Evolutionary conservation across 2,888 invertebrate species (phyloP).

Genomic region (Adineta ricciae): DNA sequence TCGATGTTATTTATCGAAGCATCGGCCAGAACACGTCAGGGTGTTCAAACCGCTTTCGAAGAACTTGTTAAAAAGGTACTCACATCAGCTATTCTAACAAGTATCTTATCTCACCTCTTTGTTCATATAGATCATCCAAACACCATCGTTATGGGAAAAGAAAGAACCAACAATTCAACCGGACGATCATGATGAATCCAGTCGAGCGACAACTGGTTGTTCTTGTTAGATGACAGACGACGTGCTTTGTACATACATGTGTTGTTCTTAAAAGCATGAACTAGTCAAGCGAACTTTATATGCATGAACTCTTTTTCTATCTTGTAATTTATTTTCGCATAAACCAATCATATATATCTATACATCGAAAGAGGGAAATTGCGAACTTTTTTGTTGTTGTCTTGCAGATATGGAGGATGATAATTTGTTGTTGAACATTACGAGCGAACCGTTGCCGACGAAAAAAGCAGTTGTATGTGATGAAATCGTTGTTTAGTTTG

Average conservation of each 20-base stretch:
- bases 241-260: not conserved
- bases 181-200: not conserved
- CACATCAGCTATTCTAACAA: not conserved
- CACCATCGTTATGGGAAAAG: slow-evolving; percentile 66
- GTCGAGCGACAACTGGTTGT: not conserved
- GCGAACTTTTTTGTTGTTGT: not conserved
- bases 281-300: not conserved
- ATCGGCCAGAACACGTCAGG: slow-evolving; percentile 89
- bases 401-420: slow-evolving; percentile 9
- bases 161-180: not conserved
- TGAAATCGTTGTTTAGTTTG: not conserved
- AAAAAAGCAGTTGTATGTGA: slow-evolving; percentile 11
- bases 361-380: too few relatives aligned
- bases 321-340: not conserved
- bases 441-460: not conserved
- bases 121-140: slow-evolving; percentile 69
- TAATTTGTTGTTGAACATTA: not conserved
- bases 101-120: too few relatives aligned
- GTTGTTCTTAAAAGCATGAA: not conserved
- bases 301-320: not conserved
- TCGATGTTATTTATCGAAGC: slow-evolving; percentile 92
- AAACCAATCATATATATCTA: not conserved
- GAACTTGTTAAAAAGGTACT: slow-evolving; percentile 91
- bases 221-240: not conserved
- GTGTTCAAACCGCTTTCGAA: slow-evolving; percentile 82